phyloP scores from a whole-genome alignment of 2,888 invertebrate species.

The Polyploca ridens region DNA sequence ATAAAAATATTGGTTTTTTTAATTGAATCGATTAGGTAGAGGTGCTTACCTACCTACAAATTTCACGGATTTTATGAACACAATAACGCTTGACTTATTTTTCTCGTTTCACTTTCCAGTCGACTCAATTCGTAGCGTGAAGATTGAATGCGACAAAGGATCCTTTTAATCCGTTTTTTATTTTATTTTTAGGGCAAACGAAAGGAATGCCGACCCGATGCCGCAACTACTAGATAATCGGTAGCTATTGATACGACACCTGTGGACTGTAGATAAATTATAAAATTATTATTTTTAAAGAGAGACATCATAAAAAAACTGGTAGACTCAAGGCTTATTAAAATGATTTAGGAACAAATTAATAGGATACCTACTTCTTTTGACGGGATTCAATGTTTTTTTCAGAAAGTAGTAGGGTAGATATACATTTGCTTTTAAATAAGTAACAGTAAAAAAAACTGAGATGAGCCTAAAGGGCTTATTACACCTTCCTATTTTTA shows the following conservation, averaged over 20 bases:
- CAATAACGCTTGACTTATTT: constrained; percentile 42
- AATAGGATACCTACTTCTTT: no score
- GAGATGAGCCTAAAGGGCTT: no score
- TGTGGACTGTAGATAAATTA: constrained; percentile 36
- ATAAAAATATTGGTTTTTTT: background rate
- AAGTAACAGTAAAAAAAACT: no score
- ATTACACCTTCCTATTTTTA: no score
- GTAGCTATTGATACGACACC: constrained; percentile 59
- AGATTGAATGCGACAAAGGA: constrained; percentile 49
- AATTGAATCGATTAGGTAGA: constrained; percentile 2
- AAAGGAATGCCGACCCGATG: constrained; percentile 47
- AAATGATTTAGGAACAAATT: no score
- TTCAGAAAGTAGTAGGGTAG: no score
- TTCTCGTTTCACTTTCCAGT: constrained; percentile 32
- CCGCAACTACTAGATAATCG: constrained; percentile 32
- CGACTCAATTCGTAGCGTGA: constrained; percentile 24
- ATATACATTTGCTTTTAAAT: no score
- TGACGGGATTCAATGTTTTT: no score
- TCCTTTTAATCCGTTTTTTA: constrained; percentile 35
- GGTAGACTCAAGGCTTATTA: background rate
- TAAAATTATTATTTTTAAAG: no score
- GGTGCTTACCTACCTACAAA: constrained; percentile 20
- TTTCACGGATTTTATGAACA: constrained; percentile 14
- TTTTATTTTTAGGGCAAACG: constrained; percentile 26
- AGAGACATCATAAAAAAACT: background rate